A percentile compares a stretch with the other conserved stretches of the same genome.
Conservation (phyloP, 2,797 vertebrate genomes). For the Hoplostethus mediterraneus region DNA sequence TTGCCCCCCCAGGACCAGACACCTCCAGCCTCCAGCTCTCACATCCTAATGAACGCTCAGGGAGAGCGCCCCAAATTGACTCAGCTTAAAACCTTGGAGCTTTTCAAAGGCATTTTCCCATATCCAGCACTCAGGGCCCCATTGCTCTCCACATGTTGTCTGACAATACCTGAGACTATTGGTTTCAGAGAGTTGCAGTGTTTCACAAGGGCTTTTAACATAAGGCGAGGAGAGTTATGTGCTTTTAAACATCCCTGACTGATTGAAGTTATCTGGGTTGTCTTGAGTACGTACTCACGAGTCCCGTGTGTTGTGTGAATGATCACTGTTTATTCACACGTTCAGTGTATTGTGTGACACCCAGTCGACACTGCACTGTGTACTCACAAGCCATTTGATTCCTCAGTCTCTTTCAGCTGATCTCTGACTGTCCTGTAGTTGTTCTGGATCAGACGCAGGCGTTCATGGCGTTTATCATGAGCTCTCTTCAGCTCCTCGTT, state of each 20-base stretch:
- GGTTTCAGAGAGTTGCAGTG: conserved; percentile 58
- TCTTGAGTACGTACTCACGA: conserved; percentile 22
- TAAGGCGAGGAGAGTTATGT: conserved; percentile 53
- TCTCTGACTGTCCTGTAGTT: conserved; percentile 90
- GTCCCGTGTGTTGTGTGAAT: conserved; percentile 31
- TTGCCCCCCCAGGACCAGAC: conserved; percentile 76
- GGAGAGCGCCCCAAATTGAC: conserved; percentile 75
- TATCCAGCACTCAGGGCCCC: conserved; percentile 64
- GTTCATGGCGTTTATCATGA: conserved; percentile 87
- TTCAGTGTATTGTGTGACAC: conserved; percentile 16
- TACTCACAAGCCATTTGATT: conserved; percentile 87
- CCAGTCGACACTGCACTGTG: not conserved
- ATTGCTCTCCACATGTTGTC: conserved; percentile 24
- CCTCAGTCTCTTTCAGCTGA: conserved; percentile 90
- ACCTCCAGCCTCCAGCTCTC: conserved; percentile 79
- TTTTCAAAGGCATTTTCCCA: conserved; percentile 71
- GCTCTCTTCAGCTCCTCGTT: conserved; percentile 89
- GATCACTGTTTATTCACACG: not conserved
- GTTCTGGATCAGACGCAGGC: conserved; percentile 90
- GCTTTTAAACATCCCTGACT: conserved; percentile 54
- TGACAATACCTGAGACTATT: conserved; percentile 70
- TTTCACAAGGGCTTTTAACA: conserved; percentile 51
- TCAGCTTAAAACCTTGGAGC: conserved; percentile 75
- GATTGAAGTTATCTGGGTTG: conserved; percentile 35
- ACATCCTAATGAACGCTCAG: conserved; percentile 82